phyloP scores from a whole-genome alignment of 1,140 invertebrate species.

The Procambarus virginalis region DNA sequence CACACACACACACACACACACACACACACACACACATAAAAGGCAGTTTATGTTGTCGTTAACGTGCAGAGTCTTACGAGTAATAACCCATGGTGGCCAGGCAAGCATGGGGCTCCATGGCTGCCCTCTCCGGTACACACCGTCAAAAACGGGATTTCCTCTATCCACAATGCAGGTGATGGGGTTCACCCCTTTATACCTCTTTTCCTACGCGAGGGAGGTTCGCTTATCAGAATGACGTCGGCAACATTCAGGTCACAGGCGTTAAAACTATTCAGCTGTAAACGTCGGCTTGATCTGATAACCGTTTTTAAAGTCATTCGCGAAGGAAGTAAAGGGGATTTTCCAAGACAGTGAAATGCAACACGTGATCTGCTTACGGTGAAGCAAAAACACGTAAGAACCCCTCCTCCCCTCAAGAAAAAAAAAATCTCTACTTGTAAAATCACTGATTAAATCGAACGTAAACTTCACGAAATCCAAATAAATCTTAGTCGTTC shows the following conservation, averaged over 20 bases:
- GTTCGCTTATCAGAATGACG: neutral
- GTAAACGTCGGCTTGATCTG: neutral
- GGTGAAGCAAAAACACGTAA: neutral
- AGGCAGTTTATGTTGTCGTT: constrained; percentile 44
- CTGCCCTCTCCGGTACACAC: neutral
- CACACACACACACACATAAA: neutral
- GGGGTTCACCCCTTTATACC: no score
- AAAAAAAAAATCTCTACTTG: neutral
- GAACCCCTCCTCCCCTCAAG: neutral
- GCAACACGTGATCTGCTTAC: neutral
- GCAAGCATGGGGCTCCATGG: constrained; percentile 18
- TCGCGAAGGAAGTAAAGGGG: neutral
- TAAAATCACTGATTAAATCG: neutral
- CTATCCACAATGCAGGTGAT: neutral
- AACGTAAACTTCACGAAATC: neutral
- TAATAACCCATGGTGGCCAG: constrained; percentile 35
- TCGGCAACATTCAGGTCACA: neutral
- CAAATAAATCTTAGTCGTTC: neutral
- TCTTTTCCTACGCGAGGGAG: no score
- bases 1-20: constrained; percentile 17
- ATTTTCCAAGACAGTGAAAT: neutral
- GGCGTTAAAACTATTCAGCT: constrained; percentile 1
- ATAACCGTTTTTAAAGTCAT: constrained; percentile 2
- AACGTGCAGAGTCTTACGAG: constrained; percentile 42
- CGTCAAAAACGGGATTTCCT: constrained; percentile 6